A percentile compares a stretch with the other conserved stretches of the same genome.
Conservation (phyloP, 2,797 vertebrate genomes). For the Philypnodon macrostomus region DNA sequence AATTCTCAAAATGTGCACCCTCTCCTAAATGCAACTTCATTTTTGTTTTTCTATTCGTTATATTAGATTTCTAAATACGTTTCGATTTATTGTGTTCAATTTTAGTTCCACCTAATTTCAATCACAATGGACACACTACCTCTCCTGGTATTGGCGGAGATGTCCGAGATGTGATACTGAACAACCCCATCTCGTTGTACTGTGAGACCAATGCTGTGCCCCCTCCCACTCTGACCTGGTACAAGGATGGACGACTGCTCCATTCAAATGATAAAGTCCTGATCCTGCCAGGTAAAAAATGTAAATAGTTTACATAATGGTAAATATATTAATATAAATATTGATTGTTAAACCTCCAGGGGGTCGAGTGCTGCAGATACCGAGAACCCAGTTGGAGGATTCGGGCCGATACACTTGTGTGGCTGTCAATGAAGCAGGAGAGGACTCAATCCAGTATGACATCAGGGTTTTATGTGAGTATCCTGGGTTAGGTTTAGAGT, state of each 20-base stretch:
- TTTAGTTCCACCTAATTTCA: conserved; percentile 92
- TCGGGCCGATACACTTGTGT: conserved; percentile 88
- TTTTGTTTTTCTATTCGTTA: neutral
- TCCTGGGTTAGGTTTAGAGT: neutral
- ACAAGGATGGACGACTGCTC: conserved; percentile 85
- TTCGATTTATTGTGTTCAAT: neutral
- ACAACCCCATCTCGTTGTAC: conserved; percentile 90
- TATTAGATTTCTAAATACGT: too few relatives aligned
- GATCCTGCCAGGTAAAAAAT: conserved; percentile 85
- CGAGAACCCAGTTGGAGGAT: conserved; percentile 81
- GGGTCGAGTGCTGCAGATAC: conserved; percentile 88
- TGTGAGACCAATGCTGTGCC: conserved; percentile 94
- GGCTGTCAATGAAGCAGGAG: conserved; percentile 92
- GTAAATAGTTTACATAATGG: neutral
- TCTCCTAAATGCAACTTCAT: neutral
- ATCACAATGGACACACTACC: conserved; percentile 72
- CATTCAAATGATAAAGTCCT: conserved; percentile 85
- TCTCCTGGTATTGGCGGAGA: conserved; percentile 67
- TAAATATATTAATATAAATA: neutral
- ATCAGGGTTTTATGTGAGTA: conserved; percentile 87
- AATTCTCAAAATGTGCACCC: neutral
- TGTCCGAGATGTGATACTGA: conserved; percentile 85
- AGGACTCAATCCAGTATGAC: conserved; percentile 92
- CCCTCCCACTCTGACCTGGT: conserved; percentile 92
- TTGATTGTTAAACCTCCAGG: conserved; percentile 67